These are phyloP conservation scores for Tipula helvola DNA, from an alignment of 2,888 invertebrate genomes.

Conservation along the genomic window DNA sequence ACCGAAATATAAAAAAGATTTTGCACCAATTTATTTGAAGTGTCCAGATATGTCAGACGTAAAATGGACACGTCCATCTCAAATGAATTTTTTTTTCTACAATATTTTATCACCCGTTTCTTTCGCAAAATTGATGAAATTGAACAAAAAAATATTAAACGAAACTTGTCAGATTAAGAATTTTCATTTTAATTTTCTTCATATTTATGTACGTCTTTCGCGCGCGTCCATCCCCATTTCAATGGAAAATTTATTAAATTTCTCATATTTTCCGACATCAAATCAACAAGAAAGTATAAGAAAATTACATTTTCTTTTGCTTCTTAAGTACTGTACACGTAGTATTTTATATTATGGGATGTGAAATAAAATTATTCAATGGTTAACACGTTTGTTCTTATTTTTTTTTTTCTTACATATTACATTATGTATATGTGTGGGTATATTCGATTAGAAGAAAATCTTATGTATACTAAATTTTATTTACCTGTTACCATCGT, in stretches of 20 bases:
- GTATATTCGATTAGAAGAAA: background rate
- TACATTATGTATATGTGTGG: background rate
- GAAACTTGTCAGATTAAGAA: background rate
- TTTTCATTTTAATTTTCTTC: background rate
- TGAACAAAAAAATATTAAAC: background rate
- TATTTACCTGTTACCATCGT: background rate
- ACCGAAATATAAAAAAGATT: background rate
- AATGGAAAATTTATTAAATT: background rate
- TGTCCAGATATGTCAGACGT: background rate
- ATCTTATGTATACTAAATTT: background rate
- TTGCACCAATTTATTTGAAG: background rate
- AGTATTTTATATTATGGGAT: background rate
- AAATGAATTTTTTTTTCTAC: background rate
- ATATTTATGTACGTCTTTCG: background rate
- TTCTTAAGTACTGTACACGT: background rate
- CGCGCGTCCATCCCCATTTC: background rate
- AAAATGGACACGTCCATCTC: background rate
- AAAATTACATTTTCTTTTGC: background rate
- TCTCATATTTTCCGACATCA: background rate
- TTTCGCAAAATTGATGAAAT: background rate
- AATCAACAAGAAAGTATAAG: background rate
- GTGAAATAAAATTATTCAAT: background rate
- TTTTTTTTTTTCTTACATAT: background rate
- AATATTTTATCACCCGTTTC: background rate
- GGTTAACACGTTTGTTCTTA: background rate